Evolutionary conservation across 1,140 invertebrate species (phyloP).

Genomic region (Drosophila obscura): DNA sequence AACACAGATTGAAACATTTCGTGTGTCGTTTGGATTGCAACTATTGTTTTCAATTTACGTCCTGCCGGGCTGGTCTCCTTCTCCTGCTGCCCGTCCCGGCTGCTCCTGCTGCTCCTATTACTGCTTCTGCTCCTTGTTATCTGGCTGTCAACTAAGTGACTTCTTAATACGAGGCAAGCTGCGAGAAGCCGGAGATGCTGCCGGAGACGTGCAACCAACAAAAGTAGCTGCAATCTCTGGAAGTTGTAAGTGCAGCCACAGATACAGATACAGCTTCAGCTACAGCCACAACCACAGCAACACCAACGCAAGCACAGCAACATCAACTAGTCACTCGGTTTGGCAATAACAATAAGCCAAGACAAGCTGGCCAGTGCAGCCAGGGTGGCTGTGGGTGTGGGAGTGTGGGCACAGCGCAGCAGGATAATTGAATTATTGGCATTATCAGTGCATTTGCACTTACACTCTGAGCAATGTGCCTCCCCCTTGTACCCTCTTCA

Average conservation of each 20-base stretch:
- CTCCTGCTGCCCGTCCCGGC: not conserved
- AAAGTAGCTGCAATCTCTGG: constrained; percentile 43
- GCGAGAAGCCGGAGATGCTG: not conserved
- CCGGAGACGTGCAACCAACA: not conserved
- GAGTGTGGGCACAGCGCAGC: constrained; percentile 26
- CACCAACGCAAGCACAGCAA: constrained; percentile 35
- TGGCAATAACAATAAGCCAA: constrained; percentile 68
- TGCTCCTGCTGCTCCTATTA: not conserved
- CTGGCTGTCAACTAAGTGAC: constrained; percentile 65
- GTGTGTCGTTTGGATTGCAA: constrained; percentile 49
- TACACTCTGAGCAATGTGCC: constrained; percentile 12
- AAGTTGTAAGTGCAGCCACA: constrained; percentile 46
- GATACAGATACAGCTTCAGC: constrained; percentile 8
- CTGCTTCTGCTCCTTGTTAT: constrained; percentile 51
- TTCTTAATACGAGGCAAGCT: constrained; percentile 53
- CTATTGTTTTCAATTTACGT: constrained; percentile 62
- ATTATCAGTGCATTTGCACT: constrained; percentile 69
- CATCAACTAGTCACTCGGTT: constrained; percentile 58
- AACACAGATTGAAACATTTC: constrained; percentile 53
- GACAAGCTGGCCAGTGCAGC: constrained; percentile 3
- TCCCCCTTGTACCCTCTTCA: not conserved
- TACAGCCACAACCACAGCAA: constrained; percentile 7
- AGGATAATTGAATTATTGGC: constrained; percentile 76
- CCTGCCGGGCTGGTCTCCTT: constrained; percentile 37
- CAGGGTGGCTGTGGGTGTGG: not conserved